Evolutionary conservation across 2,888 invertebrate genomes (phyloP), one percentile per base, ranked within the genome.

Genomic region (Andrena haemorrhoa): DNA sequence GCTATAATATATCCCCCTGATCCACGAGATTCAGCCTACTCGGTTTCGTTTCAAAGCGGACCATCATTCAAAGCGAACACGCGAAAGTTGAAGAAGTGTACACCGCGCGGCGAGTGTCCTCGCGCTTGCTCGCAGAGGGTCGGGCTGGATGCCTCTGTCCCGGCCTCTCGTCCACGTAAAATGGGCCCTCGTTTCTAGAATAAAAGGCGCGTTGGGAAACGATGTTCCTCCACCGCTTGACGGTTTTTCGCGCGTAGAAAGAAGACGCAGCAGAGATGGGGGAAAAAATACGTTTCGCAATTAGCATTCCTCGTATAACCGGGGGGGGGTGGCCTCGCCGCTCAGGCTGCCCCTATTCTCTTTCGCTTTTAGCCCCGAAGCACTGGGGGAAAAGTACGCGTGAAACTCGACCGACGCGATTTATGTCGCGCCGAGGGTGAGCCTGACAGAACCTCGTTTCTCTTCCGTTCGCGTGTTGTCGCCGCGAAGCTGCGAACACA

Each of bases 281-380:
- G 23, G 26, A 29, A 74, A 80, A 89, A 41, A 60, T 75, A 85
- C 88, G 87, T 88, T 89, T 90, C 83, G 88, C 85, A 88, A 90
- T 90, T 89, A 90, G 87, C 84, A 88, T 87, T 83, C 72, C 77
- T 72, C 82, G 33, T 64, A 70, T 51, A 82, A 64, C 35, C 63
- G 23, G 35, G 23, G 33, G 53, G 23, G 33, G 53, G 35, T 35
- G 31, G 77, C 16, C 8, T 65, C 29, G 47, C 26, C 10, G 60
- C 49, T 78, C 64, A 23, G 31, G n/a, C 61, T 29, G 65, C 29
- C 23, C 47, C 53, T 26, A n/a, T 60, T 64, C 63, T 69, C 73
- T 72, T 35, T 70, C 64, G 60, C 60, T 66, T 51, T 70, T 29
- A 20, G 69, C 73, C 66, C 75, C 56, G 75, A 60, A 75, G 82